Base-by-base conservation (phyloP, 1,140 invertebrate species). In the Calliphora vicina region DNA sequence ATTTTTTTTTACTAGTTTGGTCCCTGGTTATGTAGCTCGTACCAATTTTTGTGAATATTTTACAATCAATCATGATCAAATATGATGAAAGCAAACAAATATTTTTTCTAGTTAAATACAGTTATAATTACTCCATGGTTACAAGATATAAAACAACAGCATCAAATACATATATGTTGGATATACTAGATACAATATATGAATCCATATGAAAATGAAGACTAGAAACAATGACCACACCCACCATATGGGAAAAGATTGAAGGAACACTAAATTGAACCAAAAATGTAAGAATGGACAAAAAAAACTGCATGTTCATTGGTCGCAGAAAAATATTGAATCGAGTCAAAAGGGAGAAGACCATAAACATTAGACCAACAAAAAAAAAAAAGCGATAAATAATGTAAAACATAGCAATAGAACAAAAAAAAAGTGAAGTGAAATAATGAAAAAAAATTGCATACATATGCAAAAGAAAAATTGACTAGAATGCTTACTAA, bases 51-150 rank as follows among this genome's bases (percentile, higher is more conserved):
- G 6, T 67, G 61, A 23, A 25, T 67, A 67, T 57, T 57, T 57
- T 23, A 78, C 74, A 78, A 78, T 78, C 74, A 78, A 78, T 78
- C 74, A 78, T 78, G 74, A 78, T 78, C 74, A 78, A 43, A 78
- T 78, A 78, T 78, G 74, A 78, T 43, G 74, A 78, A 78, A 78
- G 74, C 74, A 78, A 78, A 78, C 74, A 78, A 23, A 78, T 23
- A 23, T 78, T 43, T 78, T 78, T 78, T 45, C 35, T 25, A 78
- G 35, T 78, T 78, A 78, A 78, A 78, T 78, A 78, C 74, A 78
- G 74, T 78, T 78, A 78, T 78, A 78, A 78, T 78, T 78, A 78
- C 74, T 67, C n/a, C 1, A 57, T 57, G 50, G 50, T 57, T 57
- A 57, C 50, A 57, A 57, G 50, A 57, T 57, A 57, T 57, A 57